phyloP scores from a whole-genome alignment of 2,113 vertebrate genomes.

The Corythornis cristatus region DNA sequence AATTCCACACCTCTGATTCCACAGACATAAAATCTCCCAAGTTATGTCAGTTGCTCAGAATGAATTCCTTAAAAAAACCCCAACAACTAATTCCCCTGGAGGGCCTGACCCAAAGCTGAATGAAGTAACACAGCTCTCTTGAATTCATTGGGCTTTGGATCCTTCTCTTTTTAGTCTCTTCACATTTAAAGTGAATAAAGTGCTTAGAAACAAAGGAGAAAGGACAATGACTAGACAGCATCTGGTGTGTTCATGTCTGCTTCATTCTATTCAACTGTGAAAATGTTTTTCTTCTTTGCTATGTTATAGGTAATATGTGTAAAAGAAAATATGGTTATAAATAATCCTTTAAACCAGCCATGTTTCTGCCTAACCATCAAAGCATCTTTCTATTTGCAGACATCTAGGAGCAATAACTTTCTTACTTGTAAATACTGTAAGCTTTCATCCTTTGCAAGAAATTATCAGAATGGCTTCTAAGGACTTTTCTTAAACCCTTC shows the following conservation, averaged over 20 bases:
- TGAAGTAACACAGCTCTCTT: neutral
- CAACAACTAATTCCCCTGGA: neutral
- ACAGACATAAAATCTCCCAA: neutral
- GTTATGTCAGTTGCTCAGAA: neutral
- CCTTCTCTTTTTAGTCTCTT: neutral
- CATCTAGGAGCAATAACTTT: constrained; percentile 57
- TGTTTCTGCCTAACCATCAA: constrained; percentile 61
- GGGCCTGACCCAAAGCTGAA: constrained; percentile 12
- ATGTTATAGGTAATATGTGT: constrained; percentile 30
- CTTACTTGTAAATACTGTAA: constrained; percentile 46
- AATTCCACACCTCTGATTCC: neutral
- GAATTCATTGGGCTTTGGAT: constrained; percentile 5
- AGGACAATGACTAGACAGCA: constrained; percentile 30
- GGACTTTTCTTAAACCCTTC: constrained; percentile 48
- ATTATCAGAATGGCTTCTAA: constrained; percentile 62
- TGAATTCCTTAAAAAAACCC: neutral
- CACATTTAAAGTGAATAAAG: neutral
- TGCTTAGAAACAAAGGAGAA: constrained; percentile 30
- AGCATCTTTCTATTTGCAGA: constrained; percentile 65
- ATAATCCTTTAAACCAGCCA: constrained; percentile 38
- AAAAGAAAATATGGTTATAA: constrained; percentile 45
- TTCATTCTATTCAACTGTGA: constrained; percentile 46
- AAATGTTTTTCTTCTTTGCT: constrained; percentile 58
- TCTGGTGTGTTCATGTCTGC: constrained; percentile 35
- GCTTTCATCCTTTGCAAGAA: constrained; percentile 45